Evolutionary conservation across 2,113 vertebrate species (phyloP).

Genomic region (Sebastes fasciatus): DNA sequence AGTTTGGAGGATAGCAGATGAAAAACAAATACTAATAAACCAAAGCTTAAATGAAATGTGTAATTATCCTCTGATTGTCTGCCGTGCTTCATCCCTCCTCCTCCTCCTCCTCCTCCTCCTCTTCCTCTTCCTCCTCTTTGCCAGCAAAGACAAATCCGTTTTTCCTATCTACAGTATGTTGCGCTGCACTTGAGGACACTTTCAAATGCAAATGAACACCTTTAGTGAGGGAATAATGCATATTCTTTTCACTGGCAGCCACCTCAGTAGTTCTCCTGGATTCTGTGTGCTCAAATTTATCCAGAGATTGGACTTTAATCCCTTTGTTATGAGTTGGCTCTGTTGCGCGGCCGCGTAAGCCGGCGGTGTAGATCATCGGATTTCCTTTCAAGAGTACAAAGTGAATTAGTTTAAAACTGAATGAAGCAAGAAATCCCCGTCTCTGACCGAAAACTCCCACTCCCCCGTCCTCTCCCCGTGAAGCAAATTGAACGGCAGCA

Average conservation of each 20-base stretch:
- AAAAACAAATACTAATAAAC: constrained; percentile 58
- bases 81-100: constrained; percentile 1
- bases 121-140: not conserved
- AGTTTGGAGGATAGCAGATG: constrained; percentile 34
- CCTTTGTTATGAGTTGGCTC: constrained; percentile 58
- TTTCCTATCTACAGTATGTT: constrained; percentile 13
- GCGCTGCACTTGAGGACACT: constrained; percentile 36
- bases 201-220: constrained; percentile 62
- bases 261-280: constrained; percentile 43
- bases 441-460: constrained; percentile 27
- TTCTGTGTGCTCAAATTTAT: constrained; percentile 46
- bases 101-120: not conserved
- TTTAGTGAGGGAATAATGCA: constrained; percentile 52
- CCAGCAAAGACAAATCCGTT: constrained; percentile 10
- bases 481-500: constrained; percentile 49
- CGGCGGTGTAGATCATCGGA: constrained; percentile 51
- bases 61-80: constrained; percentile 59
- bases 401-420: constrained; percentile 64
- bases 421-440: constrained; percentile 43
- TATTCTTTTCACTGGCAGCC: constrained; percentile 32
- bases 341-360: constrained; percentile 36
- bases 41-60: constrained; percentile 46
- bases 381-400: constrained; percentile 62
- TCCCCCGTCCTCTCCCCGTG: constrained; percentile 11
- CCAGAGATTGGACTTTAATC: constrained; percentile 55